Evolutionary conservation across 2,113 vertebrate genomes (phyloP).

Genomic region (Cyphomyrus discorhynchus): DNA sequence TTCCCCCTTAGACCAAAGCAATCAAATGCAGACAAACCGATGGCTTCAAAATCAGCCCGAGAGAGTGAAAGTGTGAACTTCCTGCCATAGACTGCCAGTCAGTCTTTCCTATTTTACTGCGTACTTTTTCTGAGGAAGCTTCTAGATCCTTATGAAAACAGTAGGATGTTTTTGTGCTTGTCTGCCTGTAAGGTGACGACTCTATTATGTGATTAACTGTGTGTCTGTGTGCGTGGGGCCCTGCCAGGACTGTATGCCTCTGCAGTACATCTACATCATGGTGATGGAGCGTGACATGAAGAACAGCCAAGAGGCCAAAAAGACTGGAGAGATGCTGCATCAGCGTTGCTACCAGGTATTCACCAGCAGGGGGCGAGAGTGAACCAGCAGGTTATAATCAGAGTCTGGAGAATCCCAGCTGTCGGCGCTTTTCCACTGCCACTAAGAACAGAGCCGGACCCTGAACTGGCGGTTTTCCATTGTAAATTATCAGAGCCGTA

Average conservation of each 20-base stretch:
- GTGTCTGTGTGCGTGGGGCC: background rate
- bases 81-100: background rate
- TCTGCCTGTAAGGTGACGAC: background rate
- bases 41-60: background rate
- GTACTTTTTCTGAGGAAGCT: background rate
- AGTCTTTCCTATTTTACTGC: background rate
- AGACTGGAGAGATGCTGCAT: slow-evolving; percentile 63
- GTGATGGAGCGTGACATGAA: slow-evolving; percentile 77
- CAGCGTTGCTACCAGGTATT: slow-evolving; percentile 78
- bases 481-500: background rate
- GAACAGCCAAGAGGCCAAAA: slow-evolving; percentile 51
- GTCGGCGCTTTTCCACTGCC: background rate
- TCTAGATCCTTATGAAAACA: background rate
- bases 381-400: background rate
- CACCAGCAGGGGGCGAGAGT: background rate
- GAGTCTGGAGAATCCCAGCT: background rate
- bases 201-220: background rate
- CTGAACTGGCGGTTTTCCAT: background rate
- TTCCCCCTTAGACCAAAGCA: background rate
- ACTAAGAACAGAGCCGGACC: background rate
- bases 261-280: slow-evolving; percentile 71
- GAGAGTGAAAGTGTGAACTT: background rate
- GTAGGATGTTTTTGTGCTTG: background rate
- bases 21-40: background rate
- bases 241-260: slow-evolving; percentile 72